Percentiles rank a stretch among this genome's conserved stretches.
Conservation (phyloP, 2,888 invertebrate species). For the Anthrax anthrax region DNA sequence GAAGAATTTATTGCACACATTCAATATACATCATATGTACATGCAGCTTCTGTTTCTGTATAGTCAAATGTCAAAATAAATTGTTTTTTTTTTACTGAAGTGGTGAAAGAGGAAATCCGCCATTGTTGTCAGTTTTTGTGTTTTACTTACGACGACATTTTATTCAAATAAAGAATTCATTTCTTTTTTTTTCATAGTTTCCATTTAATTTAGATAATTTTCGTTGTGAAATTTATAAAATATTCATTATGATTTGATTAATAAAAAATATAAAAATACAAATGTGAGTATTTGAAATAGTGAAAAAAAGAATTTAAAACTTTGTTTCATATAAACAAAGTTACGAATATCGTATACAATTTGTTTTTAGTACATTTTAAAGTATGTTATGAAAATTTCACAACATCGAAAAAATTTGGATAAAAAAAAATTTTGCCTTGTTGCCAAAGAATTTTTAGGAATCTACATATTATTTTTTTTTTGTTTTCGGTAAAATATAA, state of each 20-base stretch:
- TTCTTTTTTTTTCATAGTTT: too few species aligned
- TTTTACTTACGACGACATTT: not conserved
- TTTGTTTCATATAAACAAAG: not conserved
- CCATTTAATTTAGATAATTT: too few species aligned
- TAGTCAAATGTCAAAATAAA: conserved; percentile 1
- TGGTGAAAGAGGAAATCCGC: not conserved
- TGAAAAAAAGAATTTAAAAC: too few species aligned
- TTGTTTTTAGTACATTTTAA: too few species aligned
- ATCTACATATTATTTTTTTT: too few species aligned
- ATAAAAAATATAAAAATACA: too few species aligned
- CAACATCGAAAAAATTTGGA: not conserved
- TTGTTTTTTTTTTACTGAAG: not conserved
- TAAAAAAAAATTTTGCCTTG: not conserved
- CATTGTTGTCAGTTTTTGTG: not conserved
- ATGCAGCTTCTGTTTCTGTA: too few species aligned
- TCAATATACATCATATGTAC: too few species aligned
- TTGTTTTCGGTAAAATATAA: too few species aligned
- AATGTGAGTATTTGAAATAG: not conserved
- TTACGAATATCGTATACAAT: not conserved
- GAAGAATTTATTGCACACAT: too few species aligned
- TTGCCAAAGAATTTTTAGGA: not conserved
- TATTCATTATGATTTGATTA: too few species aligned
- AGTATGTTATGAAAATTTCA: not conserved
- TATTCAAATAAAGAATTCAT: not conserved
- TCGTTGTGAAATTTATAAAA: too few species aligned